A percentile compares a stretch with the other conserved stretches of the same genome.
phyloP scores from a whole-genome alignment of 1,140 invertebrate genomes.

The Geopemphigus sp. region DNA sequence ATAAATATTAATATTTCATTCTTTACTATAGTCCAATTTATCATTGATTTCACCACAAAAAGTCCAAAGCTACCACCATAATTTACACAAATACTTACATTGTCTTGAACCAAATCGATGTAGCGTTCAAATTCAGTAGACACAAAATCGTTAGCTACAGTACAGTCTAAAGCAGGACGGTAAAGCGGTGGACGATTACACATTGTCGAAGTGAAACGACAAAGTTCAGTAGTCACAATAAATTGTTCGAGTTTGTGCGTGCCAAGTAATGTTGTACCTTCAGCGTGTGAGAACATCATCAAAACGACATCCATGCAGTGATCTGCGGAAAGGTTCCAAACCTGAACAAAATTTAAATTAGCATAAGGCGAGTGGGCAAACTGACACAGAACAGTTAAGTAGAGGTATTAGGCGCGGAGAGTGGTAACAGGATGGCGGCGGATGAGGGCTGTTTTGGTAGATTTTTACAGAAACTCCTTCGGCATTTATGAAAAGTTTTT shows the following conservation, averaged over 20 bases:
- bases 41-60: too few species aligned
- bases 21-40: too few species aligned
- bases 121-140: constrained; percentile 45
- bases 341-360: constrained; percentile 13
- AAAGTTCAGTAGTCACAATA: constrained; percentile 46
- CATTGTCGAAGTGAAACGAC: constrained; percentile 33
- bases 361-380: too few species aligned
- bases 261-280: constrained; percentile 45
- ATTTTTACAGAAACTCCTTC: not conserved
- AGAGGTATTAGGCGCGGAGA: too few species aligned
- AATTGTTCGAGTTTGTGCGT: constrained; percentile 44
- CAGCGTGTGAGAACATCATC: constrained; percentile 43
- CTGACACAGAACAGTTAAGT: too few species aligned
- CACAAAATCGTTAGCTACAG: constrained; percentile 43
- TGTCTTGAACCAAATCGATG: constrained; percentile 41
- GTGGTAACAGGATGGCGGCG: too few species aligned
- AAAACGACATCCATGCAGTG: constrained; percentile 46
- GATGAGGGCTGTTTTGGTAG: not conserved
- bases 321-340: constrained; percentile 42
- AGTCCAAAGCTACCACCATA: not conserved
- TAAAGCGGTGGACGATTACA: constrained; percentile 36
- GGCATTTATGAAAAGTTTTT: too few species aligned
- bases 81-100: constrained; percentile 1
- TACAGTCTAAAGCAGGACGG: constrained; percentile 40
- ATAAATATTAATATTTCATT: too few species aligned